Conservation (phyloP, 2,888 invertebrate genomes). For the Dolomedes plantarius region DNA sequence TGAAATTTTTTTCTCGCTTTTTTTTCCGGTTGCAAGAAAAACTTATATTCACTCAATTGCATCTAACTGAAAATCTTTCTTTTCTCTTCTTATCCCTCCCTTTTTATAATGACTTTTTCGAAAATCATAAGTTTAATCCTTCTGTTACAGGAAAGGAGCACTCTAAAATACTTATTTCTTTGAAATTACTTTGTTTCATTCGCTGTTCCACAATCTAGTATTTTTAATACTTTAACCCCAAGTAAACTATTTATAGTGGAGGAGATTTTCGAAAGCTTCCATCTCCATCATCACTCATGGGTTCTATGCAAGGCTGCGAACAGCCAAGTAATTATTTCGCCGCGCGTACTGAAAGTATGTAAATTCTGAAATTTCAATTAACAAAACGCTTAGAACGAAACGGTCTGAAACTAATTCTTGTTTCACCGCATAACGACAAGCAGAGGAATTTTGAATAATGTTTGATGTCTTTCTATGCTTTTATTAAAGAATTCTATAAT, state of each 20-base stretch:
- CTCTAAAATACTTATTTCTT: neutral
- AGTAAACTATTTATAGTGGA: conserved; percentile 5
- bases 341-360: conserved; percentile 30
- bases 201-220: neutral
- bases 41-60: too few relatives aligned
- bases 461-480: neutral
- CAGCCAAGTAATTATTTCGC: conserved; percentile 45
- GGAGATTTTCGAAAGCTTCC: neutral
- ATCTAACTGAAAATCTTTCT: too few relatives aligned
- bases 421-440: neutral
- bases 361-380: conserved; percentile 62
- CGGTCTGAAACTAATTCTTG: conserved; percentile 19
- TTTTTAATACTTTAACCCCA: neutral
- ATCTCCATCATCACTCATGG: conserved; percentile 19
- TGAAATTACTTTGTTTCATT: neutral
- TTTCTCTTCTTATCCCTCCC: too few relatives aligned
- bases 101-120: neutral
- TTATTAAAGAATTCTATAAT: neutral
- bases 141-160: neutral
- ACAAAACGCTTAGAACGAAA: conserved; percentile 29
- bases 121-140: neutral
- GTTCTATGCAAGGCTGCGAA: conserved; percentile 3
- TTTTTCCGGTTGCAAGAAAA: too few relatives aligned
- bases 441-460: neutral
- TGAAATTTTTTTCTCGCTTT: too few relatives aligned